Conservation (phyloP, 2,797 vertebrate species). For the Lateolabrax maculatus region DNA sequence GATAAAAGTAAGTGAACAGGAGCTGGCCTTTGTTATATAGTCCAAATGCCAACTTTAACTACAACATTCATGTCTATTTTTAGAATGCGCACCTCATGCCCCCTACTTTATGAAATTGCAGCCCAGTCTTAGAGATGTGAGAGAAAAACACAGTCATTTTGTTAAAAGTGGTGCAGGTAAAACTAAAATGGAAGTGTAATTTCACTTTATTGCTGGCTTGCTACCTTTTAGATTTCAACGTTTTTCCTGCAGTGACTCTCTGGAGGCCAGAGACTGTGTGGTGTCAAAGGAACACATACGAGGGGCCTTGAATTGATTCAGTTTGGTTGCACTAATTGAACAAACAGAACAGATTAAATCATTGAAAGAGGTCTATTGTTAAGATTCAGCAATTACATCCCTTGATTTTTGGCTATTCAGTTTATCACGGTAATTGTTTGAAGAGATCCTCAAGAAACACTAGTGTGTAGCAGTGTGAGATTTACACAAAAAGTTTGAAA, state of each 20-base stretch:
- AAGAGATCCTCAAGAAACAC: constrained; percentile 11
- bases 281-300: not conserved
- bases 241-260: constrained; percentile 21
- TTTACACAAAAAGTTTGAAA: constrained; percentile 22
- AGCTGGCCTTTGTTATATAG: constrained; percentile 45
- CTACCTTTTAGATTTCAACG: not conserved
- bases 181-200: constrained; percentile 60
- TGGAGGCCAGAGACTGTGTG: not conserved
- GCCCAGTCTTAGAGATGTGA: constrained; percentile 36
- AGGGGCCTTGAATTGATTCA: not conserved
- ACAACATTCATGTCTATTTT: constrained; percentile 47
- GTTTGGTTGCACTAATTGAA: not conserved
- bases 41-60: constrained; percentile 64
- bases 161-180: constrained; percentile 68
- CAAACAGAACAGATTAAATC: not conserved
- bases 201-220: constrained; percentile 39
- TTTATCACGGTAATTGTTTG: not conserved
- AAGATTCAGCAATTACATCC: not conserved
- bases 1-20: constrained; percentile 33
- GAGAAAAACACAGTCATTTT: constrained; percentile 65
- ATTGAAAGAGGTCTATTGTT: not conserved
- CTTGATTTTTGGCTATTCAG: not conserved
- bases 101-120: constrained; percentile 61
- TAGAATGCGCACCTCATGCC: constrained; percentile 32
- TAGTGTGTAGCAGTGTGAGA: not conserved